Base-by-base conservation (phyloP, 1,140 invertebrate species). In the Liolophura sinensis region DNA sequence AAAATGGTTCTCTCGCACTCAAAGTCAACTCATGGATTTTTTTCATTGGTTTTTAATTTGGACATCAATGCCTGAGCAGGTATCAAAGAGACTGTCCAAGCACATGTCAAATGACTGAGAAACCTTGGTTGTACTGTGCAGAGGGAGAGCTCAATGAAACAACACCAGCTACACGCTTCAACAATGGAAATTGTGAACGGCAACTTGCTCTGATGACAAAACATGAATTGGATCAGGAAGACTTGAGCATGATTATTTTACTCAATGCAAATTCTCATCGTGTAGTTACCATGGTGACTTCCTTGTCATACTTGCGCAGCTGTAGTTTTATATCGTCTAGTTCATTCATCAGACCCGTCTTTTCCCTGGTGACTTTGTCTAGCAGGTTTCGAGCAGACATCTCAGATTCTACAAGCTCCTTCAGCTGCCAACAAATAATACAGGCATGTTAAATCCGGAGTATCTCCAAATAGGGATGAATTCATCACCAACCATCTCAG, bases 341-440 rank as follows among this genome's bases (percentile, higher is more conserved):
- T 60, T 79, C 76, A 56, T 70, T 64, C 54, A 67, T 69, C 25
- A 77, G 25, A 7, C 60, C 52, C n/a, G 71, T 67, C 62, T 79
- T 81, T 15, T 81, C 77, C n/a, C 78, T 58, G 0, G 72, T 68
- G 9, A 75, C 60, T 27, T 74, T 75, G 51, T 81, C 79, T 48
- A 76, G 49, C 55, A 74, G 73, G 48, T 66, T 64, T 59, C 74
- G 70, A 12, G 70, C 22, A 31, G 70, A 60, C 20, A 71, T 67
- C 62, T 69, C 64, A 22, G 71, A 65, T 20, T 74, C 69, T 51
- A 64, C 64, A n/a, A 73, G 66, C 24, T 80, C 77, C 46, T 73
- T 76, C 51, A 79, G 48, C 78, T 80, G 65, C n/a, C 24, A 20
- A 58, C 9, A 40, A 40, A 40, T 40, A 40, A 40, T 9, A 40